Evolutionary conservation across 2,113 vertebrate species (phyloP).

Genomic region (Pseudorectes ferrugineus): DNA sequence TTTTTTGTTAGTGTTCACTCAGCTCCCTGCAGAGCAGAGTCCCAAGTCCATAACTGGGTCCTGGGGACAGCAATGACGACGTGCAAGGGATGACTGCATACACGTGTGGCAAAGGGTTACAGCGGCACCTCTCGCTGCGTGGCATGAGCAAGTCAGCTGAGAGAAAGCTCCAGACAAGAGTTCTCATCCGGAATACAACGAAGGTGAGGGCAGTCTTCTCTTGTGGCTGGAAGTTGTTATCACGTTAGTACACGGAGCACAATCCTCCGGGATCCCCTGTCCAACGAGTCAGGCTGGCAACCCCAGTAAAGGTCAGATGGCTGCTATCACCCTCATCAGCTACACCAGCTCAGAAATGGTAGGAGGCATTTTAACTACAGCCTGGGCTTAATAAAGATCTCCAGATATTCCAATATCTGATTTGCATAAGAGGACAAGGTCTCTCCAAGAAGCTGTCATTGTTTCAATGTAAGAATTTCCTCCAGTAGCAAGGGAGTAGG

Average conservation of each 20-base stretch:
- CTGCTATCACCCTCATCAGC: not conserved
- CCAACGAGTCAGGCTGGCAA: not conserved
- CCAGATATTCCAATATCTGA: slow-evolving; percentile 32
- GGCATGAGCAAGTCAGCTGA: not conserved
- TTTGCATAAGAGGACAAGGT: slow-evolving; percentile 46
- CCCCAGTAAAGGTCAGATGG: not conserved
- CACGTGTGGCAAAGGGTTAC: not conserved
- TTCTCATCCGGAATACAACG: not conserved
- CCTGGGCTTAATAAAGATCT: slow-evolving; percentile 23
- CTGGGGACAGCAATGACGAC: not conserved
- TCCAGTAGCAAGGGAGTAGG: not conserved
- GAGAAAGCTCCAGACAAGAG: not conserved
- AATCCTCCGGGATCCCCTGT: not conserved
- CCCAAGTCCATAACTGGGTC: not conserved
- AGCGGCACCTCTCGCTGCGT: not conserved
- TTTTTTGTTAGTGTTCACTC: not conserved
- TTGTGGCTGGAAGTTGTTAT: not conserved
- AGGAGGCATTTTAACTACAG: not conserved
- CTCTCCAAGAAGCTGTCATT: slow-evolving; percentile 49
- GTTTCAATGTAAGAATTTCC: slow-evolving; percentile 40
- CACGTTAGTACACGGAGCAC: not conserved
- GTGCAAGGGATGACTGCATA: not conserved
- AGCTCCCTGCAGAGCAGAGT: not conserved
- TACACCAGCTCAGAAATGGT: not conserved
- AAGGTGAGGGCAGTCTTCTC: not conserved